A percentile compares a stretch with the other conserved stretches of the same genome.
Evolutionary conservation across 2,888 invertebrate species (phyloP).

Genomic region (Meloe dianella): DNA sequence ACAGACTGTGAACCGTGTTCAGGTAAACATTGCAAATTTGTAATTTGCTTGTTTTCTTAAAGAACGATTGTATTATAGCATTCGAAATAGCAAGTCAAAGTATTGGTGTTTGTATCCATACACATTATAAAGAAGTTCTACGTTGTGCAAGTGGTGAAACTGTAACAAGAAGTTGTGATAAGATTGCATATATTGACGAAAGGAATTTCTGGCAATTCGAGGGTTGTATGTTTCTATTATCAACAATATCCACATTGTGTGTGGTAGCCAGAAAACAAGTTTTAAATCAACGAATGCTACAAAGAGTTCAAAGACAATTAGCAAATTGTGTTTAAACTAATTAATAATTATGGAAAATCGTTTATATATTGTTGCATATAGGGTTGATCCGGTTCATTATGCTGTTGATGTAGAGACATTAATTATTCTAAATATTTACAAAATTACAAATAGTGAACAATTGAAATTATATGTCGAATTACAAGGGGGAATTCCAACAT

Average conservation of each 20-base stretch:
- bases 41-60: no score
- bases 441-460: constrained; percentile 32
- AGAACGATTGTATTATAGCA: no score
- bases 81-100: constrained; percentile 85
- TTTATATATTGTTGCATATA: constrained; percentile 37
- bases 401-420: constrained; percentile 41
- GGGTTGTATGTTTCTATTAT: constrained; percentile 70
- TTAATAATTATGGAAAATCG: constrained; percentile 16
- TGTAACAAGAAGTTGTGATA: constrained; percentile 84
- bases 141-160: constrained; percentile 82
- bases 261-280: constrained; percentile 71
- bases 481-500: constrained; percentile 1
- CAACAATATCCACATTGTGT: constrained; percentile 68
- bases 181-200: constrained; percentile 84
- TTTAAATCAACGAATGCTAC: constrained; percentile 70
- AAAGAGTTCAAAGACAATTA: constrained; percentile 73
- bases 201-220: constrained; percentile 85
- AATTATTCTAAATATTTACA: constrained; percentile 40
- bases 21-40: constrained; percentile 58
- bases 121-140: constrained; percentile 82
- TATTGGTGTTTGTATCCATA: constrained; percentile 81
- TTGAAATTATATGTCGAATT: constrained; percentile 37
- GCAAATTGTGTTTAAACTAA: constrained; percentile 65
- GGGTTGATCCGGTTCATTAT: constrained; percentile 24
- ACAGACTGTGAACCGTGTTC: constrained; percentile 86